Evolutionary conservation across 2,888 invertebrate genomes (phyloP), one percentile per base, ranked within the genome.

Genomic region (Mycalesis mineus): DNA sequence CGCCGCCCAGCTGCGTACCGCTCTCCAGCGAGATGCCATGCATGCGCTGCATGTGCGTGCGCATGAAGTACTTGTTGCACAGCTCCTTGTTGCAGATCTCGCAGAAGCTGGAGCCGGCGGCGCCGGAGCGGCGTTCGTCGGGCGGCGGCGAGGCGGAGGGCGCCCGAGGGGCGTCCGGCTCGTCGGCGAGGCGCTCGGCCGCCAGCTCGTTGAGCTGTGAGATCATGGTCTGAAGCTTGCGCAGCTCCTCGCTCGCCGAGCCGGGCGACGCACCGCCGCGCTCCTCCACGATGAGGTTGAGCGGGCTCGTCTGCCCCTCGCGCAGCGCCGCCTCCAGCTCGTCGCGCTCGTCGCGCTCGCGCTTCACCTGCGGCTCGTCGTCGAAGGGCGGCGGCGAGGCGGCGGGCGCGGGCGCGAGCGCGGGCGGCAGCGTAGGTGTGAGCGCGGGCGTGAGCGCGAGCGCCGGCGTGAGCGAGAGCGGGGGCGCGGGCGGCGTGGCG

Each of bases 1-100:
- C 97, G 17, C 97, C 97, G 6, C 97, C 97, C 39, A 97, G 95
- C 79, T 96, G 96, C 36, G 97, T 95, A 15, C 96, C 97, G 74
- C 96, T 96, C 83, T 97, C 97, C 50, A 97, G 94, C 77, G 97
- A 96, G 71, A 97, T 97, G 44, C 97, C 97, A 83, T 97, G 99
- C 97, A 99, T 98, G 78, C 98, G 94, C 78, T 98, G 95, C 97
- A 98, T 98, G 90, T 99, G 99, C 1, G 98, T 99, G 81, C 98
- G 97, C 95, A 99, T 97, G 85, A 99, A 99, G 82, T 99, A 99
- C 84, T 99, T 99, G 91, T 99, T 99, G 91, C 99, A 99, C 69
- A 99, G 90, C 87, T 99, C 98, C 85, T 98, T 98, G 90, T 98
- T 98, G 87, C 98, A 98, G 65, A 98, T 97, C 80, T 98, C 98